Evolutionary conservation across 2,113 vertebrate species (phyloP), one percentile per base, ranked within the genome.

Genomic region (Alexandromys fortis): DNA sequence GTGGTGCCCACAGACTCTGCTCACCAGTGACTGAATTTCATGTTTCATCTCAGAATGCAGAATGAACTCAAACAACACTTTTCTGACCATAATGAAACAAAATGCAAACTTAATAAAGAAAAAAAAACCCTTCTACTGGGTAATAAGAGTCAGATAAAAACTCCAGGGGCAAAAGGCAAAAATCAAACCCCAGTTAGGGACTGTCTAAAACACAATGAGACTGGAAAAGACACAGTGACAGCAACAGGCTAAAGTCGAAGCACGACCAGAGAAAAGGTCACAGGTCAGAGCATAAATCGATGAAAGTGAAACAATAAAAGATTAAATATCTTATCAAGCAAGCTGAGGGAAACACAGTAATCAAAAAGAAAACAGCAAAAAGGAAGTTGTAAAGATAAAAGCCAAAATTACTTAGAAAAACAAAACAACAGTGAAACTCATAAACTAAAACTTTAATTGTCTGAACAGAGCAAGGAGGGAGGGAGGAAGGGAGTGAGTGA

Each of bases 381-480:
- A 63, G 83, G 78, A 92, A 82, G 72, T 83, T 65, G 76, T 85
- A 86, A 94, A 77, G 92, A 94, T 65, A 68, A 94, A 85, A 96
- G 77, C 82, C 35, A 49, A 94, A 68, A 94, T 83, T 75, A 92
- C 77, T 45, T 86, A 79, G 76, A 22, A 76, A 91, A 94, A 86
- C 42, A 8, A 92, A 95, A 83, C 30, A 72, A 78, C 45, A 81
- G 68, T 16, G 26, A 45, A 86, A 77, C 67, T 91, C 52, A 86
- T 76, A 76, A 89, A 91, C 61, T 61, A n/a, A 95, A 91, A 82
- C 11, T 6, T 26, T 61, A 45, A 30, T 86, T 88, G 77, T 42
- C 35, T 65, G 35, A 61, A 19, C 7, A 47, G 70, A 75, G 11
- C 4, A 79, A 10, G 4, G 6, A 52, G 33, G 1, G 17, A 30